phyloP scores from a whole-genome alignment of 2,888 invertebrate genomes.

The Gastrophysa polygoni region DNA sequence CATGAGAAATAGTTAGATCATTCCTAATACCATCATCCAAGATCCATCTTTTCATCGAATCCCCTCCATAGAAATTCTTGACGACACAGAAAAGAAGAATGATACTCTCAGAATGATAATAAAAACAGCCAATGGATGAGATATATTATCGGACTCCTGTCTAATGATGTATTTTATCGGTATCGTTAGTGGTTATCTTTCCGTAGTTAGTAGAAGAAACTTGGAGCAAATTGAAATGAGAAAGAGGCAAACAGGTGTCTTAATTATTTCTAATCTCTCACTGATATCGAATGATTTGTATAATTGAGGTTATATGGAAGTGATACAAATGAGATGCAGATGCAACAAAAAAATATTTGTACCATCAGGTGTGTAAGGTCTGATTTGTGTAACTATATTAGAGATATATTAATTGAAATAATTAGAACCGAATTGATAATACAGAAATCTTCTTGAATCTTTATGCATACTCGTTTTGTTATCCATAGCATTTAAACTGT shows the following conservation, averaged over 20 bases:
- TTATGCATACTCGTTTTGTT: too few species aligned
- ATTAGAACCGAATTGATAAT: too few species aligned
- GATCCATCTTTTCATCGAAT: too few species aligned
- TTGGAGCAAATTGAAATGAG: neutral
- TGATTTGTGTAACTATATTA: too few species aligned
- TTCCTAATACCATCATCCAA: too few species aligned
- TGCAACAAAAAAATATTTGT: neutral
- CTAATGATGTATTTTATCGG: constrained; percentile 1
- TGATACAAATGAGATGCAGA: neutral
- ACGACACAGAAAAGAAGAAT: neutral
- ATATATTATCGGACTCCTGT: neutral
- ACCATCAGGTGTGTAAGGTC: too few species aligned
- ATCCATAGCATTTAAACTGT: too few species aligned
- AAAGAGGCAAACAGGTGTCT: neutral
- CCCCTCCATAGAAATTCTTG: too few species aligned
- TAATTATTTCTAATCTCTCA: neutral
- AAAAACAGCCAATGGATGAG: neutral
- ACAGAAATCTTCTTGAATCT: too few species aligned
- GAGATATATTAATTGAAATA: too few species aligned
- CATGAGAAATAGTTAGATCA: too few species aligned
- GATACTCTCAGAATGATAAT: neutral
- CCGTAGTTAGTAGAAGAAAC: neutral
- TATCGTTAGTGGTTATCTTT: neutral
- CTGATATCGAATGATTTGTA: neutral
- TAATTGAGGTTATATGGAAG: neutral